These are phyloP conservation scores for Heterotilapia buettikoferi DNA, from an alignment of 2,113 vertebrate genomes.

Conservation along the genomic window DNA sequence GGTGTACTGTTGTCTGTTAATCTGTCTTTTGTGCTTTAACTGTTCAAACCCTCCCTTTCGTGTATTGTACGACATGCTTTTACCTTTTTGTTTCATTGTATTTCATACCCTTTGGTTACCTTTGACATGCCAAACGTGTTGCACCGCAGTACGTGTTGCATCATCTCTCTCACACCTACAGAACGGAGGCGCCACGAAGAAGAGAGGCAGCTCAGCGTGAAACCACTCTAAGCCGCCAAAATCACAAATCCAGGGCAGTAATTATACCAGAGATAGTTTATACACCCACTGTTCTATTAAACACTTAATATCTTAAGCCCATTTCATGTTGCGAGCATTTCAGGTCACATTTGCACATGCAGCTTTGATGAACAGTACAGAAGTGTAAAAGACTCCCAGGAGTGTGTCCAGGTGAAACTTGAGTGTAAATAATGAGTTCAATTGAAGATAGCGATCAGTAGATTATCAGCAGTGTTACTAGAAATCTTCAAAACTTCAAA, in stretches of 20 bases:
- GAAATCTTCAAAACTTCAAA: neutral
- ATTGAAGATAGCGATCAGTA: neutral
- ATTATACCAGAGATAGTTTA: neutral
- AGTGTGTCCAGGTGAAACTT: neutral
- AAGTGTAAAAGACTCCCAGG: neutral
- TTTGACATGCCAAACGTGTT: neutral
- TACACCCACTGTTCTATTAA: neutral
- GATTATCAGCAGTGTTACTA: neutral
- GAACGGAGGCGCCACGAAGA: neutral
- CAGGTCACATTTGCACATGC: neutral
- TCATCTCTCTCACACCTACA: neutral
- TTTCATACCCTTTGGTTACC: neutral
- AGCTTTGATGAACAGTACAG: neutral
- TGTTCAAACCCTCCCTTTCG: neutral
- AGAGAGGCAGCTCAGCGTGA: neutral
- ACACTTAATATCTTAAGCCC: neutral
- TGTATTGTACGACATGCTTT: neutral
- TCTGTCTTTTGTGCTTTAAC: neutral
- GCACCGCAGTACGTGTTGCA: neutral
- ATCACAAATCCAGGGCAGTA: neutral
- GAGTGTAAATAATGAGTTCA: neutral
- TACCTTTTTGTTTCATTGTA: neutral
- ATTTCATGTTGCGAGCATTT: neutral
- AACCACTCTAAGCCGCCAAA: neutral
- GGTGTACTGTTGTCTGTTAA: neutral